Evolutionary conservation across 2,113 vertebrate genomes (phyloP).

Genomic region (Arothron firmamentum): DNA sequence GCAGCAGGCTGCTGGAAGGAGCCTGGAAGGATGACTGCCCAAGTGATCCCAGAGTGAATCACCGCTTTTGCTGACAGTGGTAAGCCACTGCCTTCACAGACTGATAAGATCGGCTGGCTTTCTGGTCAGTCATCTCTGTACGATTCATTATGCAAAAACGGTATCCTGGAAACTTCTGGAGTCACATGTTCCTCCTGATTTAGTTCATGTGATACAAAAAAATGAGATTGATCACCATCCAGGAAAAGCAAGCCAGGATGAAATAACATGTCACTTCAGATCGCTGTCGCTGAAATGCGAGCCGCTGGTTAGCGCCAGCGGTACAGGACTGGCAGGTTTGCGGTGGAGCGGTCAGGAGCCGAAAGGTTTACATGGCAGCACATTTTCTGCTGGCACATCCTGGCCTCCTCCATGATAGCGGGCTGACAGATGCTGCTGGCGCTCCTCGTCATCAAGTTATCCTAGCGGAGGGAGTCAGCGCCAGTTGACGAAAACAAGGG

Average conservation of each 20-base stretch:
- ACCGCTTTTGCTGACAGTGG: conserved; percentile 32
- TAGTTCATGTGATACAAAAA: conserved; percentile 33
- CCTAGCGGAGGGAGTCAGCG: neutral
- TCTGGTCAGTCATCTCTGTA: conserved; percentile 28
- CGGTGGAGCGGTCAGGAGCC: conserved; percentile 17
- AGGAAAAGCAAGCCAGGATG: conserved; percentile 53
- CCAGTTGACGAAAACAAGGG: conserved; percentile 12
- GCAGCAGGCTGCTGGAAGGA: neutral
- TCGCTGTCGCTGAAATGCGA: conserved; percentile 44
- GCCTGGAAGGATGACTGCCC: conserved; percentile 1
- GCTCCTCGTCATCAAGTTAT: neutral
- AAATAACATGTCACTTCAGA: conserved; percentile 54
- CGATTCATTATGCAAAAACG: conserved; percentile 17
- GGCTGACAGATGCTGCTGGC: neutral
- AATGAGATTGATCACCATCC: conserved; percentile 50
- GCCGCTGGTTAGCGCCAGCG: conserved; percentile 39
- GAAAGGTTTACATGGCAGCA: conserved; percentile 20
- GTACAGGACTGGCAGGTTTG: conserved; percentile 37
- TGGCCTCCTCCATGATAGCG: neutral
- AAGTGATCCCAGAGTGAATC: conserved; percentile 4
- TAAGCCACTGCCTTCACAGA: conserved; percentile 35
- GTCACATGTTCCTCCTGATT: conserved; percentile 35
- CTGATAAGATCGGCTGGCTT: conserved; percentile 41
- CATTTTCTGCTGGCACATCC: conserved; percentile 7
- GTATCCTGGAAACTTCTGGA: conserved; percentile 18